Percentiles rank a stretch among this genome's conserved stretches.
These are phyloP conservation scores for Pseudachorutes palmiensis DNA, from an alignment of 1,140 invertebrate genomes.

Conservation along the genomic window DNA sequence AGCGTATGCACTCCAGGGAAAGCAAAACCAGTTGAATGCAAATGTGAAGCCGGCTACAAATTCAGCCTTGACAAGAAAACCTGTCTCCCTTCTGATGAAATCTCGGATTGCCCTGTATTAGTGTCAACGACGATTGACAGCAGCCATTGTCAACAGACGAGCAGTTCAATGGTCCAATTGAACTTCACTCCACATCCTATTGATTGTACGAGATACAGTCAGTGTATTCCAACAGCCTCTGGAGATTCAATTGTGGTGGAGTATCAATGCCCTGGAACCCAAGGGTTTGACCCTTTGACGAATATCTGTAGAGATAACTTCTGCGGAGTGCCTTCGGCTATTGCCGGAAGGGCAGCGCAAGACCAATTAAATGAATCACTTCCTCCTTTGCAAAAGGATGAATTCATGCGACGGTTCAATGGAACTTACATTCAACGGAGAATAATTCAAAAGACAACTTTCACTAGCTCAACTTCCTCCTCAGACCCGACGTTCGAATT, in stretches of 20 bases:
- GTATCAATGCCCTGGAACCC: not conserved
- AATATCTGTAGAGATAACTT: not conserved
- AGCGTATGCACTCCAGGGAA: not conserved
- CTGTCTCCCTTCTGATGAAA: not conserved
- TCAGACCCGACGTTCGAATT: not conserved
- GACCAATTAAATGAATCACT: not conserved
- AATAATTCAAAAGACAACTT: not conserved
- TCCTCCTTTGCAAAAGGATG: not conserved
- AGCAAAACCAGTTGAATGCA: not conserved
- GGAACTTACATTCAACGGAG: too few species aligned
- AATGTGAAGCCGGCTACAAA: not conserved
- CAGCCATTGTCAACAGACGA: not conserved
- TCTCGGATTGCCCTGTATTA: not conserved
- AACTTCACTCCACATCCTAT: not conserved
- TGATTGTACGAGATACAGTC: not conserved
- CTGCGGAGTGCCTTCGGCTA: not conserved
- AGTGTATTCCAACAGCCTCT: not conserved
- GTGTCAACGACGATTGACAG: not conserved
- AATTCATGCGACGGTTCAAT: not conserved
- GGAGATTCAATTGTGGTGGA: not conserved
- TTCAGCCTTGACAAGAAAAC: not conserved
- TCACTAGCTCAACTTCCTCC: not conserved
- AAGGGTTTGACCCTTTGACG: not conserved
- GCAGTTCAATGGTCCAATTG: not conserved
- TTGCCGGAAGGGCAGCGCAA: not conserved